A percentile compares a stretch with the other conserved stretches of the same genome.
Evolutionary conservation across 1,140 invertebrate species (phyloP).

Genomic region (Pogonomyrmex barbatus): DNA sequence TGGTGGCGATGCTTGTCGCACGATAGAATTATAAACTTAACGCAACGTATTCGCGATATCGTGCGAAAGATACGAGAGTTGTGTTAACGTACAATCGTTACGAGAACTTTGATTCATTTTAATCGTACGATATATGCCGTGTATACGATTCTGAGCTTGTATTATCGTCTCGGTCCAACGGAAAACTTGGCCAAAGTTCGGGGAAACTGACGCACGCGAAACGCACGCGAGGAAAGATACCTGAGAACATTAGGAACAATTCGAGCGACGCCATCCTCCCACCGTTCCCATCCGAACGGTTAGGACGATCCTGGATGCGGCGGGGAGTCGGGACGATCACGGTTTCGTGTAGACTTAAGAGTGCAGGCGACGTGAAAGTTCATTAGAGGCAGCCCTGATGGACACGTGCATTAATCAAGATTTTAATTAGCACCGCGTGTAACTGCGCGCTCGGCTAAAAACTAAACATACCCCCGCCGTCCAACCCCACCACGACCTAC

Average conservation of each 20-base stretch:
- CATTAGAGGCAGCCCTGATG: conserved; percentile 80
- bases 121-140: not conserved
- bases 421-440: conserved; percentile 85
- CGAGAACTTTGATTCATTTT: not conserved
- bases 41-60: conserved; percentile 15
- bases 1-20: conserved; percentile 24
- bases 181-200: not conserved
- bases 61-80: conserved; percentile 1
- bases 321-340: conserved; percentile 67
- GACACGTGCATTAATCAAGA: conserved; percentile 85
- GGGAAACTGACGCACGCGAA: not conserved
- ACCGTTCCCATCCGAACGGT: conserved; percentile 26
- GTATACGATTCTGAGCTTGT: not conserved
- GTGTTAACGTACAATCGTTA: not conserved
- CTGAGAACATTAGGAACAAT: not conserved
- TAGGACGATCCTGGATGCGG: conserved; percentile 25
- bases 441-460: conserved; percentile 81
- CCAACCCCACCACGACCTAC: conserved; percentile 60
- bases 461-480: conserved; percentile 81
- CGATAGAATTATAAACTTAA: conserved; percentile 58
- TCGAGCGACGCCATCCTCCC: not conserved
- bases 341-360: conserved; percentile 77
- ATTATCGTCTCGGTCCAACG: not conserved
- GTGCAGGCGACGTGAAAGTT: conserved; percentile 76
- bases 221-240: not conserved